Conservation (phyloP, 2,797 vertebrate genomes). For the Macrochelys suwanniensis region DNA sequence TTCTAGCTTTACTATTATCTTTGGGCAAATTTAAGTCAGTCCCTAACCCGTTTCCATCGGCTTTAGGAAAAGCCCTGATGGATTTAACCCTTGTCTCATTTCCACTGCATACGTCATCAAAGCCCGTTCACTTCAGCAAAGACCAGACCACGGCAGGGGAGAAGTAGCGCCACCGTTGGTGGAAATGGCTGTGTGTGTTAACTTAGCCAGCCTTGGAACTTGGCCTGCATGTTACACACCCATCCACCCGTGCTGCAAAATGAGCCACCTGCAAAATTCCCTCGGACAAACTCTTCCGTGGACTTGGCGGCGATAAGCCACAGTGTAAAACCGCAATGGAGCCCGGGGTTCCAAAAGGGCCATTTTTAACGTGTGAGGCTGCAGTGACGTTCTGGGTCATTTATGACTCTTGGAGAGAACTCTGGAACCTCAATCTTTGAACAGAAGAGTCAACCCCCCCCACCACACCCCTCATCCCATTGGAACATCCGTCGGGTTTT, state of each 20-base stretch:
- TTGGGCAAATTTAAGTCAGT: background rate
- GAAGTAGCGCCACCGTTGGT: fast-evolving
- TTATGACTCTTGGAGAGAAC: no score
- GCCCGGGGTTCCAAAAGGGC: background rate
- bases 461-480: background rate
- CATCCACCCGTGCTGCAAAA: fast-evolving
- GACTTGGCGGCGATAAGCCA: background rate
- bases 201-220: background rate
- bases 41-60: background rate
- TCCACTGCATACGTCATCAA: background rate
- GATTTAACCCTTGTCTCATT: background rate
- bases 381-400: fast-evolving
- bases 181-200: background rate
- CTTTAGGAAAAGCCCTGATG: background rate
- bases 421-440: fast-evolving
- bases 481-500: background rate
- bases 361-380: fast-evolving
- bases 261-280: background rate
- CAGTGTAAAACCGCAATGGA: background rate
- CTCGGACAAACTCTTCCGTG: fast-evolving
- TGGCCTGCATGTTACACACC: fast-evolving
- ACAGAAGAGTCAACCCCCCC: background rate
- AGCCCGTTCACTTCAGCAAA: background rate
- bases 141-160: background rate
- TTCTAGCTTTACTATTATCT: background rate